Evolutionary conservation across 2,888 invertebrate genomes (phyloP).

Genomic region (Macropis europaea): DNA sequence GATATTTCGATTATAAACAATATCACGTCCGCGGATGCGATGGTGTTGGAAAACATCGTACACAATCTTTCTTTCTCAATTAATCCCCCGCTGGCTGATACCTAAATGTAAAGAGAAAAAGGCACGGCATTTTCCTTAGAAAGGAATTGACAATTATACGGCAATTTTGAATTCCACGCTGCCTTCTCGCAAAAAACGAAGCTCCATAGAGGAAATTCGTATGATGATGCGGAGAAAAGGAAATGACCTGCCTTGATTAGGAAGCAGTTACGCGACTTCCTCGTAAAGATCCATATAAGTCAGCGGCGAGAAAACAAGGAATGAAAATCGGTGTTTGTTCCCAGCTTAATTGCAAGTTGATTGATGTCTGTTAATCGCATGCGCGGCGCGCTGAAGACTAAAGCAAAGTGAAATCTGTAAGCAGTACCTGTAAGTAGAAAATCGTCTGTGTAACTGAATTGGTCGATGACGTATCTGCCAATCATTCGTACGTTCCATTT

Average conservation of each 20-base stretch:
- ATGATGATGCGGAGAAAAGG: constrained; percentile 11
- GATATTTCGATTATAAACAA: no score
- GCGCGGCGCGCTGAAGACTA: not conserved
- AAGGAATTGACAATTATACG: not conserved
- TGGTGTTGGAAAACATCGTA: no score
- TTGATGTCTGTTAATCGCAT: constrained; percentile 23
- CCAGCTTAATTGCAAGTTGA: constrained; percentile 23
- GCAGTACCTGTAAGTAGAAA: not conserved
- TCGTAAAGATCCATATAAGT: constrained; percentile 9
- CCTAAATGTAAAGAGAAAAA: no score
- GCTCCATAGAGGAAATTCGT: not conserved
- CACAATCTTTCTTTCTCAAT: no score
- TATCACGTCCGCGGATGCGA: no score
- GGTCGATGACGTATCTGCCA: no score
- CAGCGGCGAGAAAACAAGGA: constrained; percentile 4
- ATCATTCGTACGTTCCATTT: no score
- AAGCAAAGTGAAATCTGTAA: constrained; percentile 21
- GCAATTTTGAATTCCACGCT: constrained; percentile 1
- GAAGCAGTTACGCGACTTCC: constrained; percentile 18
- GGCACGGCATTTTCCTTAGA: no score
- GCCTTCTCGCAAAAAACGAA: not conserved
- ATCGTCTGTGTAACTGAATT: constrained; percentile 1
- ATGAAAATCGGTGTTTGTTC: constrained; percentile 17
- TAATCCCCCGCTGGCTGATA: no score
- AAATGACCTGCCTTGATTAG: constrained; percentile 13